phyloP scores from a whole-genome alignment of 2,797 vertebrate genomes.

The Sebastes jordani region DNA sequence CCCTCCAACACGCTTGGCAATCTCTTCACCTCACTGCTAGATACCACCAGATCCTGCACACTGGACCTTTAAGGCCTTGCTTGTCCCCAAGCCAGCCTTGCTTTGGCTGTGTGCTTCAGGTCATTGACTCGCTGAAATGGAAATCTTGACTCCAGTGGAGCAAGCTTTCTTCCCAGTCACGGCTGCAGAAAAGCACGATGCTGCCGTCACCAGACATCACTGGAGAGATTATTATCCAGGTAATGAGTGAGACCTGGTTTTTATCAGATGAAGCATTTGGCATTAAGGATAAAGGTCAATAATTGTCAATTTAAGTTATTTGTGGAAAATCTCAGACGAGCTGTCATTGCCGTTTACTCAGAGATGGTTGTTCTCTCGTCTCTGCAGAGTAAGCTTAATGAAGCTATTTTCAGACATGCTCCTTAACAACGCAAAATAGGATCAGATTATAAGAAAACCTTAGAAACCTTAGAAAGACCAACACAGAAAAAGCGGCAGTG shows the following conservation, averaged over 20 bases:
- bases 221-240: background rate
- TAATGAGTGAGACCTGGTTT: background rate
- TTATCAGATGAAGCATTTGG: background rate
- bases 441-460: background rate
- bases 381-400: background rate
- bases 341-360: background rate
- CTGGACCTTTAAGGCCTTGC: too few species aligned
- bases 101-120: background rate
- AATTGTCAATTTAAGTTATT: background rate
- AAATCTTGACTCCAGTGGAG: background rate
- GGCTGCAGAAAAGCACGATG: background rate
- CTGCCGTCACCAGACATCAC: background rate
- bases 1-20: too few species aligned
- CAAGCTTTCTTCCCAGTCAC: background rate
- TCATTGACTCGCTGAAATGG: background rate
- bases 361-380: background rate
- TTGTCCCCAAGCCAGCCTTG: too few species aligned
- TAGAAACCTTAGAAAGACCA: background rate
- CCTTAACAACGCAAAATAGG: background rate
- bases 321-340: background rate
- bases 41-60: too few species aligned
- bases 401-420: background rate
- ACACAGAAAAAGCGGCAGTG: background rate
- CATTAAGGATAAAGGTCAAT: background rate
- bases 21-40: too few species aligned